Evolutionary conservation across 2,797 vertebrate genomes (phyloP).

Genomic region (Silurus lanzhouensis): DNA sequence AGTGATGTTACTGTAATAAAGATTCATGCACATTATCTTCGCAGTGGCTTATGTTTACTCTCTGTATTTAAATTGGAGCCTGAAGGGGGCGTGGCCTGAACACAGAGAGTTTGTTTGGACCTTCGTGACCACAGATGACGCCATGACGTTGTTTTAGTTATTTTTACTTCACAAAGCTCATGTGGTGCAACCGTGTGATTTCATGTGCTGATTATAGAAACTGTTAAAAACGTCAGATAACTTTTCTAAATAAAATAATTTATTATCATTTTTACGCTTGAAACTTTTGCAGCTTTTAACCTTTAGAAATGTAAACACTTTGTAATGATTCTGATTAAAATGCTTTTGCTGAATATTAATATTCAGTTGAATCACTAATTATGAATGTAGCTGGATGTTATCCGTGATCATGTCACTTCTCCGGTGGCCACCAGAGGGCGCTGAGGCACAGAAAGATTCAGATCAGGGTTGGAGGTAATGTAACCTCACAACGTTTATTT

Average conservation of each 20-base stretch:
- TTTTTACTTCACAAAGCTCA: neutral
- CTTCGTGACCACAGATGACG: neutral
- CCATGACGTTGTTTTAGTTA: no score
- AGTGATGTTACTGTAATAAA: neutral
- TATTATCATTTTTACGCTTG: neutral
- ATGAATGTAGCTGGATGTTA: no score
- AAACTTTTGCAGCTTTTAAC: neutral
- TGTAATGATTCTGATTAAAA: neutral
- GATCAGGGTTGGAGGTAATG: no score
- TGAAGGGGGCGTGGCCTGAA: constrained; percentile 3
- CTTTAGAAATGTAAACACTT: neutral
- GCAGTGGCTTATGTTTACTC: neutral
- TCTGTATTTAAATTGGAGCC: neutral
- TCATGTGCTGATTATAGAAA: neutral
- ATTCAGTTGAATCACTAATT: neutral
- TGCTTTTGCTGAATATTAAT: neutral
- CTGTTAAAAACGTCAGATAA: neutral
- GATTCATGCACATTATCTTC: neutral
- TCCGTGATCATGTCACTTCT: neutral
- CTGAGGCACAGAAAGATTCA: neutral
- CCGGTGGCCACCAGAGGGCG: neutral
- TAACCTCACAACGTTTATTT: neutral
- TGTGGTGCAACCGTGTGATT: neutral
- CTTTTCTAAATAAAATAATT: neutral
- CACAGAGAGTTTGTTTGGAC: neutral